These are phyloP conservation scores for Morpho achilles DNA, from an alignment of 2,888 invertebrate species.

Conservation along the genomic window DNA sequence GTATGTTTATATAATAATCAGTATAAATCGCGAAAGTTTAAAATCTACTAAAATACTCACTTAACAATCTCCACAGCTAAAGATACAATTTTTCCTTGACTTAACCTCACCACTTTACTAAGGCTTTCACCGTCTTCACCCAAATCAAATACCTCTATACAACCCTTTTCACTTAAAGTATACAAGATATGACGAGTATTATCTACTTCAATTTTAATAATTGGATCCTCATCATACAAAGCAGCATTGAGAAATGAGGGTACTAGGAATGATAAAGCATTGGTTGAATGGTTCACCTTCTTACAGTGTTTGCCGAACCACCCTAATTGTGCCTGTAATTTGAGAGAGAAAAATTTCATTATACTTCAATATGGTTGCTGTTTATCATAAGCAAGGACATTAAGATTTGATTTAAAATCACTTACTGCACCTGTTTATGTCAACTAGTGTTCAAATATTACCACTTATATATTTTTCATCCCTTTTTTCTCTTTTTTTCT, in stretches of 20 bases:
- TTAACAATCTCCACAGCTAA: conserved; percentile 89
- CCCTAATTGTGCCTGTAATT: conserved; percentile 84
- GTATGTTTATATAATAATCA: too few relatives aligned
- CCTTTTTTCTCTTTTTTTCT: too few relatives aligned
- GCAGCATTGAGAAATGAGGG: conserved; percentile 93
- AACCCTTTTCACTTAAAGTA: conserved; percentile 92
- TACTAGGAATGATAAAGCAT: conserved; percentile 90
- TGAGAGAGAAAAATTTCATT: background rate
- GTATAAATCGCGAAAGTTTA: too few relatives aligned
- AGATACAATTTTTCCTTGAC: conserved; percentile 86
- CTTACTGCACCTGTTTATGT: too few relatives aligned
- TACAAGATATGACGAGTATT: conserved; percentile 93
- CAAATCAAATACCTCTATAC: conserved; percentile 93
- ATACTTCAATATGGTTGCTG: too few relatives aligned
- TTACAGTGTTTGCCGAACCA: conserved; percentile 98
- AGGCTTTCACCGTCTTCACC: conserved; percentile 87
- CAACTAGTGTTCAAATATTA: too few relatives aligned
- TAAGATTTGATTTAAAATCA: too few relatives aligned
- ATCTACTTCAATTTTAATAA: conserved; percentile 93
- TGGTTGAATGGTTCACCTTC: conserved; percentile 96
- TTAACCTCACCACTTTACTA: conserved; percentile 84
- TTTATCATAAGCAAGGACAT: too few relatives aligned
- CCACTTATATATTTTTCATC: too few relatives aligned
- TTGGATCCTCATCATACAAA: conserved; percentile 92
- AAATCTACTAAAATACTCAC: conserved; percentile 66